These are phyloP conservation scores for Cassiopea xamachana DNA, from an alignment of 30 jellyfish, hydroid and myxozoan species.

Conservation along the genomic window DNA sequence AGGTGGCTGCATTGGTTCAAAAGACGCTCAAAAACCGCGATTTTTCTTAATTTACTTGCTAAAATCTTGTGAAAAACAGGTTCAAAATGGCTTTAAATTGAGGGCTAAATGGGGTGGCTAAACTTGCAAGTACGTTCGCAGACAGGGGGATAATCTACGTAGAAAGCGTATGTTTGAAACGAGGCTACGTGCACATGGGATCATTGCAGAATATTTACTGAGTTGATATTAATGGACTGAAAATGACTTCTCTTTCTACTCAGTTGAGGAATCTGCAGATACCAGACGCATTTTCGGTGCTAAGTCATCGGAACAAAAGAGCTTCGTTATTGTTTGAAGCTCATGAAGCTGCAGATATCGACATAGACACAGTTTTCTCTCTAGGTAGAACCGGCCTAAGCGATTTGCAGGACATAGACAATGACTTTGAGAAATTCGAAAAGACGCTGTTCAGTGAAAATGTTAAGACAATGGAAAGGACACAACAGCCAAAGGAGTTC, in stretches of 20 bases:
- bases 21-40: too few relatives aligned
- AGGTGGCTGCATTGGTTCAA: too few relatives aligned
- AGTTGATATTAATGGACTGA: neutral
- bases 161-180: neutral
- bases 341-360: slow-evolving; percentile 86
- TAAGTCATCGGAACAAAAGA: slow-evolving; percentile 52
- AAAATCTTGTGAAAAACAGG: too few relatives aligned
- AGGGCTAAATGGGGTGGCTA: too few relatives aligned
- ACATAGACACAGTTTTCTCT: slow-evolving; percentile 72
- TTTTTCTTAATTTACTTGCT: too few relatives aligned
- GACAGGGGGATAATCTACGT: too few relatives aligned
- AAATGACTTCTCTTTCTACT: slow-evolving; percentile 69
- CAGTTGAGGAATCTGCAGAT: slow-evolving; percentile 84
- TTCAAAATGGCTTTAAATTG: too few relatives aligned
- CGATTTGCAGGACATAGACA: slow-evolving; percentile 74
- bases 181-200: slow-evolving; percentile 5
- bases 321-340: slow-evolving; percentile 85
- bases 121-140: too few relatives aligned
- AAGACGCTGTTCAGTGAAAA: slow-evolving; percentile 64
- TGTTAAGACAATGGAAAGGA: slow-evolving; percentile 65
- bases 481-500: slow-evolving; percentile 66
- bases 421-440: slow-evolving; percentile 62
- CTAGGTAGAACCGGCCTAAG: slow-evolving; percentile 81
- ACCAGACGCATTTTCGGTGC: slow-evolving; percentile 76
- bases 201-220: neutral